Evolutionary conservation across 2,113 vertebrate species (phyloP).

Genomic region (Solea solea): DNA sequence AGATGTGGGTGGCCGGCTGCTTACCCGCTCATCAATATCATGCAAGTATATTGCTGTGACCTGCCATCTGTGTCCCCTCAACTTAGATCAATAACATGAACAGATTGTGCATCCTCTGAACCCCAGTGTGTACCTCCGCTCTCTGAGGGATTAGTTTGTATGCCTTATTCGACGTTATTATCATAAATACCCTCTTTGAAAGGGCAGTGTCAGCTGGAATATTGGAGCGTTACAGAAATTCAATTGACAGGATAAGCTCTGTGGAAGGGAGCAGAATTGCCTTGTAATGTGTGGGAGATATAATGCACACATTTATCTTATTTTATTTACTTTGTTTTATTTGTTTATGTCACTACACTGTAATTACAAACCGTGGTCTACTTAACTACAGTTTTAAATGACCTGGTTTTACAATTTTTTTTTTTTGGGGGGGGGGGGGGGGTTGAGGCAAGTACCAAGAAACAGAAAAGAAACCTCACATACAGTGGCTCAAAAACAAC

Average conservation of each 20-base stretch:
- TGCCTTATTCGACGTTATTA: conserved; percentile 68
- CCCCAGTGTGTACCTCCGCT: conserved; percentile 34
- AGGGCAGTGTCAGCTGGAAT: conserved; percentile 53
- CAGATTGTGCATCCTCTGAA: conserved; percentile 59
- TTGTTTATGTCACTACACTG: not conserved
- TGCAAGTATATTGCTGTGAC: conserved; percentile 64
- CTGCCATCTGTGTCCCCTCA: conserved; percentile 68
- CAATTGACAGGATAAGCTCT: conserved; percentile 45
- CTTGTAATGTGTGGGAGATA: conserved; percentile 5
- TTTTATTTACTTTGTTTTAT: not conserved
- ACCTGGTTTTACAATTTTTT: no score
- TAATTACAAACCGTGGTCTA: not conserved
- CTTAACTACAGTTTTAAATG: not conserved
- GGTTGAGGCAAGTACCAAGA: not conserved
- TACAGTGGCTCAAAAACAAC: conserved; percentile 63
- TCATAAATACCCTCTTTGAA: conserved; percentile 66
- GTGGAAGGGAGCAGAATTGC: conserved; percentile 15
- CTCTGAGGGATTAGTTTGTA: conserved; percentile 59
- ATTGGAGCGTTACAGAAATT: conserved; percentile 32
- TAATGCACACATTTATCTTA: not conserved
- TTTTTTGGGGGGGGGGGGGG: no score
- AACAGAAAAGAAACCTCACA: conserved; percentile 32
- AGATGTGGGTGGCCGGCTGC: conserved; percentile 64
- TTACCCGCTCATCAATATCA: conserved; percentile 67
- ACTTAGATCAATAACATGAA: conserved; percentile 70